These are phyloP conservation scores for Pagrus major DNA, from an alignment of 2,113 vertebrate species.

Conservation along the genomic window DNA sequence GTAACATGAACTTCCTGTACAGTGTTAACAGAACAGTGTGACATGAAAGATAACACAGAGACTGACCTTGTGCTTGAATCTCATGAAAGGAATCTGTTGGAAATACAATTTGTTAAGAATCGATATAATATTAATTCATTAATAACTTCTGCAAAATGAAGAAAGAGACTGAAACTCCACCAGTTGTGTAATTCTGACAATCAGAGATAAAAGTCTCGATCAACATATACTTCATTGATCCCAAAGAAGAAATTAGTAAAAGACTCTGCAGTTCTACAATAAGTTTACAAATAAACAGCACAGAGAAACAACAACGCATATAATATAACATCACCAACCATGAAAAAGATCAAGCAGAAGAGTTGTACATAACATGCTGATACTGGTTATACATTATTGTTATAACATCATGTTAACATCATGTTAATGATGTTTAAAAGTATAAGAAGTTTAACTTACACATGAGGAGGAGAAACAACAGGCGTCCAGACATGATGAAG, in stretches of 20 bases:
- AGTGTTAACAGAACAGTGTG: not conserved
- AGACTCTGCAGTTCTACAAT: not conserved
- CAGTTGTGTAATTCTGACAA: not conserved
- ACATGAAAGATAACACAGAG: not conserved
- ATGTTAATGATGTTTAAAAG: no score
- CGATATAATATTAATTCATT: not conserved
- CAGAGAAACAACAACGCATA: not conserved
- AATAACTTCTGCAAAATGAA: not conserved
- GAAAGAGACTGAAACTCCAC: not conserved
- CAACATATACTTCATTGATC: not conserved
- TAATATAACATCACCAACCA: not conserved
- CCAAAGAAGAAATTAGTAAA: not conserved
- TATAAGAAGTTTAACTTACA: not conserved
- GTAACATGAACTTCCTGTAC: no score
- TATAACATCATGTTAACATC: no score
- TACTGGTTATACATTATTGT: not conserved
- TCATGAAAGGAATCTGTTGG: slow-evolving; percentile 19
- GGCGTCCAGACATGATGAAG: slow-evolving; percentile 1
- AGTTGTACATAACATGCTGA: no score
- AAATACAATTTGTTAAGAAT: not conserved
- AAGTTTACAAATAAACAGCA: not conserved
- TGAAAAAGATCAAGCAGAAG: no score
- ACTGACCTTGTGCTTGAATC: slow-evolving; percentile 48
- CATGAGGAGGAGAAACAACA: slow-evolving; percentile 29
- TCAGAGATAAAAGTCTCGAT: not conserved